Conservation (phyloP, 2,888 invertebrate species). For the Lagria hirta region DNA sequence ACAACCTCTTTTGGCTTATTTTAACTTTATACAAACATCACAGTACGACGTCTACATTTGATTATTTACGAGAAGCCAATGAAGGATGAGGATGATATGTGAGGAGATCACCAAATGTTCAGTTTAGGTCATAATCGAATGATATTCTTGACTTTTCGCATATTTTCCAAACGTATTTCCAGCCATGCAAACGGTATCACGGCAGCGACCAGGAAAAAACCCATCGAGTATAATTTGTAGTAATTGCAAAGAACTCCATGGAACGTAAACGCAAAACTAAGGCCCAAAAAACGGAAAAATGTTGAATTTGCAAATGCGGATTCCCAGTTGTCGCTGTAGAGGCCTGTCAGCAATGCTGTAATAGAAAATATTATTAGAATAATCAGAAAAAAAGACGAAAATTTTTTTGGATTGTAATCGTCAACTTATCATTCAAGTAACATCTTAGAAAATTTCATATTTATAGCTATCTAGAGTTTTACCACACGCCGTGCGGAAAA, state of each 20-base stretch:
- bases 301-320: slow-evolving; percentile 57
- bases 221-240: slow-evolving; percentile 55
- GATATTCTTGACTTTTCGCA: slow-evolving; percentile 47
- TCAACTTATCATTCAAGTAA: no score
- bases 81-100: slow-evolving; percentile 18
- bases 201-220: slow-evolving; percentile 56
- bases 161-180: slow-evolving; percentile 55
- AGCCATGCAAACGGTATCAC: slow-evolving; percentile 60
- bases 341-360: slow-evolving; percentile 52
- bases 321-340: slow-evolving; percentile 55
- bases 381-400: no score
- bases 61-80: slow-evolving; percentile 3
- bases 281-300: slow-evolving; percentile 62
- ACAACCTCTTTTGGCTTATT: slow-evolving; percentile 40
- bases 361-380: slow-evolving; percentile 20
- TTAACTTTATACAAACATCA: slow-evolving; percentile 37
- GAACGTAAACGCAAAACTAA: slow-evolving; percentile 65
- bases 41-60: slow-evolving; percentile 25
- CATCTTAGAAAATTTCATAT: no score
- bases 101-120: slow-evolving; percentile 41
- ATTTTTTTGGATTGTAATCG: no score
- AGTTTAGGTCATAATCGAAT: slow-evolving; percentile 52
- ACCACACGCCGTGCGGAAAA: no score
- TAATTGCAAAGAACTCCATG: slow-evolving; percentile 64
- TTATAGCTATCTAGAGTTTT: no score